Evolutionary conservation across 2,888 invertebrate genomes (phyloP).

Genomic region (Latheticus oryzae): DNA sequence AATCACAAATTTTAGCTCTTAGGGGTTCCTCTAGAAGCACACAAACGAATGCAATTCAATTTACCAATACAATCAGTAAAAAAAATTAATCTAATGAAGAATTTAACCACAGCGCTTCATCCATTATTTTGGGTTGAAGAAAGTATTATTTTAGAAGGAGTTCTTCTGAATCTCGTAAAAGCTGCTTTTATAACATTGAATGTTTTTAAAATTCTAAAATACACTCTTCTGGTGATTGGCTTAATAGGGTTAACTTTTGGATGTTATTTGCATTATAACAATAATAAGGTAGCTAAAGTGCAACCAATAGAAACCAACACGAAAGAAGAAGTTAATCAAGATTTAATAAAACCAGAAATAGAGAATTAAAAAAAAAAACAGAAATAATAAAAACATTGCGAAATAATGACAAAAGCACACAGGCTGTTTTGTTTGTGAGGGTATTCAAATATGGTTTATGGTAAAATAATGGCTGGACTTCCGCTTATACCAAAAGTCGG

Average conservation of each 20-base stretch:
- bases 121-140: conserved; percentile 87
- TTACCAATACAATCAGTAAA: conserved; percentile 72
- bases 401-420: too few species aligned
- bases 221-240: conserved; percentile 69
- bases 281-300: conserved; percentile 47
- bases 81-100: conserved; percentile 75
- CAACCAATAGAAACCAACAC: conserved; percentile 38
- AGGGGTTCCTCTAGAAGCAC: conserved; percentile 78
- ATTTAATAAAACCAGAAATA: too few species aligned
- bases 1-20: conserved; percentile 67
- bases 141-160: conserved; percentile 71
- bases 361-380: too few species aligned
- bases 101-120: conserved; percentile 72
- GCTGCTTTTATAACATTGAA: conserved; percentile 69
- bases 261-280: conserved; percentile 61
- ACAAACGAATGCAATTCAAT: conserved; percentile 81
- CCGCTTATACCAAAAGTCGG: too few species aligned
- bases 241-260: conserved; percentile 61
- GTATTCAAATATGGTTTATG: too few species aligned
- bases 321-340: too few species aligned
- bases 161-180: conserved; percentile 74
- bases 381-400: too few species aligned
- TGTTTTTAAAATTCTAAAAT: conserved; percentile 69
- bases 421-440: too few species aligned
- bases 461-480: too few species aligned